These are phyloP conservation scores for Ormyrus labotus DNA, from an alignment of 2,888 invertebrate genomes.

Conservation along the genomic window DNA sequence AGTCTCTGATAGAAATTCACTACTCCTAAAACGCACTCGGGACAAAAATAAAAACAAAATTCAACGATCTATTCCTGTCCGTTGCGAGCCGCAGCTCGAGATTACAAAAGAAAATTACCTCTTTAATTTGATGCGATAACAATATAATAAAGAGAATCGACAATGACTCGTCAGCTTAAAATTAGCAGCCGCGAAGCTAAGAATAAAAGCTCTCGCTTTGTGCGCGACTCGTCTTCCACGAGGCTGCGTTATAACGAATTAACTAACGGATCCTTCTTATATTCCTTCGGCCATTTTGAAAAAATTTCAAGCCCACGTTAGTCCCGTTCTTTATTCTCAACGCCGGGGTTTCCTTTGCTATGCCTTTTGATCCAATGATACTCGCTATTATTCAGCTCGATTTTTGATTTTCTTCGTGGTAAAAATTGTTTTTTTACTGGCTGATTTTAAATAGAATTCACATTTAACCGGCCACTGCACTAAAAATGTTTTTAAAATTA, in stretches of 20 bases:
- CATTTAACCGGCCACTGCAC: no score
- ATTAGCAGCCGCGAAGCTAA: constrained; percentile 14
- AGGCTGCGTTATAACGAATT: constrained; percentile 19
- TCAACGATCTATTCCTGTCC: no score
- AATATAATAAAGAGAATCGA: constrained; percentile 8
- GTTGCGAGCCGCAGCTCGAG: no score
- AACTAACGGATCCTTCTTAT: constrained; percentile 22
- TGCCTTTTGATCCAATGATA: constrained; percentile 35
- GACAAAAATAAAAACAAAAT: no score
- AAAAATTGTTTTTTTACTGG: not conserved
- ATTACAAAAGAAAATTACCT: constrained; percentile 1
- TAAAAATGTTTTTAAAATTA: no score
- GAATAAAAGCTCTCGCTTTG: not conserved
- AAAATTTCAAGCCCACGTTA: constrained; percentile 40
- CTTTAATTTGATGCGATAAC: not conserved
- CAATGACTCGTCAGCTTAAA: constrained; percentile 22
- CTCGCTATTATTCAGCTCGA: constrained; percentile 16
- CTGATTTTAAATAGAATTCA: no score
- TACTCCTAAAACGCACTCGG: no score
- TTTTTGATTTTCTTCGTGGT: not conserved
- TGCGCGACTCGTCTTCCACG: constrained; percentile 10
- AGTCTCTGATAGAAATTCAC: constrained; percentile 64
- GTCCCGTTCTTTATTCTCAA: constrained; percentile 33
- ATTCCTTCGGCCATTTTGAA: constrained; percentile 52
- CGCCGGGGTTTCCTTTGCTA: constrained; percentile 16